phyloP scores from a whole-genome alignment of 2,113 vertebrate species.

The Camelus bactrianus region DNA sequence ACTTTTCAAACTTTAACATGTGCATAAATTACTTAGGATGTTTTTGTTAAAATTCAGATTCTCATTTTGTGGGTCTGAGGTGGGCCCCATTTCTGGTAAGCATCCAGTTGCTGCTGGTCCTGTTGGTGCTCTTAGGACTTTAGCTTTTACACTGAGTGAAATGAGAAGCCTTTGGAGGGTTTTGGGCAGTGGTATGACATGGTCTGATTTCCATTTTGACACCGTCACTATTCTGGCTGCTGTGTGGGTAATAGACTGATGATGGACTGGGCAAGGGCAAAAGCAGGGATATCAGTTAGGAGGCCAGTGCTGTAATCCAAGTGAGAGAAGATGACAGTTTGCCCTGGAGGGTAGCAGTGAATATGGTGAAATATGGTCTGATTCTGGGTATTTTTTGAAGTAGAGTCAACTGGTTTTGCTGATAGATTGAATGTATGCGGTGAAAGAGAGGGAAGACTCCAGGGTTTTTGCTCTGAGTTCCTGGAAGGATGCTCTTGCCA shows the following conservation, averaged over 20 bases:
- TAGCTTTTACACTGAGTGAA: background rate
- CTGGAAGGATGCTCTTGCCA: background rate
- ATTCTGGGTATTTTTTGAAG: constrained; percentile 23
- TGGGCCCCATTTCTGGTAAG: background rate
- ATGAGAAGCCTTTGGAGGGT: background rate
- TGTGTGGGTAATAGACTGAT: background rate
- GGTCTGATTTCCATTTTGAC: constrained; percentile 34
- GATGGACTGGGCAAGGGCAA: background rate
- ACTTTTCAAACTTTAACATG: background rate
- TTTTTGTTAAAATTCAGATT: constrained; percentile 2
- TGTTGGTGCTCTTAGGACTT: background rate
- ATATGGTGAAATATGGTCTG: background rate
- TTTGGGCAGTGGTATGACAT: background rate
- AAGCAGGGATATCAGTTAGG: background rate
- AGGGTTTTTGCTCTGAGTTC: constrained; percentile 4
- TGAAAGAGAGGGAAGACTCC: background rate
- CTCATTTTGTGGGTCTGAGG: background rate
- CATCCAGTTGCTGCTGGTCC: background rate
- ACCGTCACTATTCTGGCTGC: background rate
- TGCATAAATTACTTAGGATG: background rate
- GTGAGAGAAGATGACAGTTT: background rate
- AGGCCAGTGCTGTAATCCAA: background rate
- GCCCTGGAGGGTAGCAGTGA: background rate
- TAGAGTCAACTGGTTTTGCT: background rate
- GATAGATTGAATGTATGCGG: background rate